Evolutionary conservation across 2,797 vertebrate species (phyloP).

Genomic region (Vultur gryphus): DNA sequence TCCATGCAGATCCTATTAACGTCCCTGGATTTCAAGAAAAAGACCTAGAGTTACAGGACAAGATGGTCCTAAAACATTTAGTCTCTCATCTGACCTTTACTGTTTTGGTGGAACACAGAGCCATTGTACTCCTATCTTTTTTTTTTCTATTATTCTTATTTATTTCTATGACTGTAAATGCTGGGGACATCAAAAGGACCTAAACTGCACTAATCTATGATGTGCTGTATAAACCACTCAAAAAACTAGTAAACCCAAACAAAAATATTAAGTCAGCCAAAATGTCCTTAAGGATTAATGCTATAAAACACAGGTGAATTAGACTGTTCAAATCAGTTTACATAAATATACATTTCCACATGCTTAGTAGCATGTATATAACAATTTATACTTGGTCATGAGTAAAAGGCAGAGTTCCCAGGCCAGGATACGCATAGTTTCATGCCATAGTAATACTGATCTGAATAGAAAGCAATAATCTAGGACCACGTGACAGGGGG

Average conservation of each 20-base stretch:
- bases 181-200: neutral
- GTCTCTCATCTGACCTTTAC: neutral
- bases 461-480: constrained; percentile 40
- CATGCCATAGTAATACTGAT: neutral
- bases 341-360: neutral
- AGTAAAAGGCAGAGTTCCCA: neutral
- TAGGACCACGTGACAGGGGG: neutral
- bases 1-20: neutral
- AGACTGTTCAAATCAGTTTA: neutral
- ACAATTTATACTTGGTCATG: neutral
- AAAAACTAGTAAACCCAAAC: neutral
- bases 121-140: neutral
- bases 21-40: neutral
- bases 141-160: neutral
- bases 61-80: neutral
- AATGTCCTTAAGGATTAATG: neutral
- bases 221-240: neutral
- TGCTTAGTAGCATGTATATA: neutral
- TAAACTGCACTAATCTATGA: neutral
- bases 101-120: neutral
- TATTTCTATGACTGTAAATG: neutral
- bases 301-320: neutral
- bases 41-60: neutral
- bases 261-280: neutral
- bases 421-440: constrained; percentile 9